Conservation (phyloP, 1,140 invertebrate species). For the Calycopis cecrops region DNA sequence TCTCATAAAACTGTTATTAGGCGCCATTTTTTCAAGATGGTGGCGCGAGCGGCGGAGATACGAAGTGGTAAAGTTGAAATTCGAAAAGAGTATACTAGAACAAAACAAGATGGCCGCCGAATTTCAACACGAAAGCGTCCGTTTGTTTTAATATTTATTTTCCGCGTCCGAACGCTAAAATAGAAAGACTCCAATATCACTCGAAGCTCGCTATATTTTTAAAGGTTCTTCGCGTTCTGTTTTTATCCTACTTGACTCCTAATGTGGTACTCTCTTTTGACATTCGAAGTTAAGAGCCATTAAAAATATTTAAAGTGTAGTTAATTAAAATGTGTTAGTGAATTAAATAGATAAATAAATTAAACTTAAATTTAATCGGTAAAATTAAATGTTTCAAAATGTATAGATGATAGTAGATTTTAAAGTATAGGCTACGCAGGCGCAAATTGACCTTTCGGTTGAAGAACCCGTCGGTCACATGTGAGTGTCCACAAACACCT, state of each 20-base stretch:
- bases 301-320: not conserved
- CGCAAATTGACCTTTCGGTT: slow-evolving; percentile 76
- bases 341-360: not conserved
- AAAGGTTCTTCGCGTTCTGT: slow-evolving; percentile 69
- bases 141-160: slow-evolving; percentile 23
- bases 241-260: slow-evolving; percentile 76
- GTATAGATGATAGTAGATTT: slow-evolving; percentile 3
- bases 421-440: slow-evolving; percentile 65
- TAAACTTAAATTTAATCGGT: not conserved
- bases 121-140: slow-evolving; percentile 17
- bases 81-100: too few species aligned
- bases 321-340: not conserved
- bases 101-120: slow-evolving; percentile 9
- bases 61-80: too few species aligned
- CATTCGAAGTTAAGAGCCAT: slow-evolving; percentile 31
- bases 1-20: too few species aligned
- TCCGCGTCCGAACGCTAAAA: slow-evolving; percentile 32
- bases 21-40: too few species aligned
- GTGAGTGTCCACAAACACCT: slow-evolving; percentile 76
- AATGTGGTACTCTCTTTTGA: slow-evolving; percentile 73
- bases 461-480: slow-evolving; percentile 76
- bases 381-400: not conserved
- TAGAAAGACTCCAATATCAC: slow-evolving; percentile 58
- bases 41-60: too few species aligned
- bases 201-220: slow-evolving; percentile 68